Evolutionary conservation across 2,888 invertebrate genomes (phyloP).

Genomic region (Itoplectis maculator): DNA sequence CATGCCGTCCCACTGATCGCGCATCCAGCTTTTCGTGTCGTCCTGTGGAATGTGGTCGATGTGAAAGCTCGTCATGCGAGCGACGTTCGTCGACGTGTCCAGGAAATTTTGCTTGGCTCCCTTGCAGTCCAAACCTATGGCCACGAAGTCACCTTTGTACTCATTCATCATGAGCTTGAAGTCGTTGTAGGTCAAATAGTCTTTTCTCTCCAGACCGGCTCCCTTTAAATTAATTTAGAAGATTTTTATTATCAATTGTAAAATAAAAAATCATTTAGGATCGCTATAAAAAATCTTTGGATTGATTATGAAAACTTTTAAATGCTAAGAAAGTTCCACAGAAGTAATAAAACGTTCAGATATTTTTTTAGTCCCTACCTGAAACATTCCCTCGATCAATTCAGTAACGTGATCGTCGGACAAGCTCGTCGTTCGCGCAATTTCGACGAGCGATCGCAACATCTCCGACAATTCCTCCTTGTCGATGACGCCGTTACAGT

Average conservation of each 20-base stretch:
- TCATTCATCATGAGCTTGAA: conserved; percentile 98
- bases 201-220: conserved; percentile 95
- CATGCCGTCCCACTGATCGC: conserved; percentile 93
- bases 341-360: neutral
- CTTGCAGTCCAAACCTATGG: conserved; percentile 97
- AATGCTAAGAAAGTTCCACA: neutral
- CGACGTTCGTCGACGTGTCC: conserved; percentile 97
- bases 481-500: conserved; percentile 96
- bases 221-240: conserved; percentile 86
- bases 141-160: conserved; percentile 97
- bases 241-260: conserved; percentile 15
- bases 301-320: neutral
- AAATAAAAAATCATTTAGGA: neutral
- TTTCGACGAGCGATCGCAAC: conserved; percentile 96
- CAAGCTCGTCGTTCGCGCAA: conserved; percentile 95
- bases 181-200: conserved; percentile 95
- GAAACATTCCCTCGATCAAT: conserved; percentile 97
- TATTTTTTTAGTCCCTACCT: conserved; percentile 84
- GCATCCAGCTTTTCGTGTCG: conserved; percentile 87
- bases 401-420: conserved; percentile 96
- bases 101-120: conserved; percentile 98
- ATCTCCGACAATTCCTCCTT: conserved; percentile 97
- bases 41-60: conserved; percentile 89
- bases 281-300: neutral
- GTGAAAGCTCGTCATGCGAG: conserved; percentile 97